Evolutionary conservation across 1,140 invertebrate genomes (phyloP).

Genomic region (Scaptomyza hsui): DNA sequence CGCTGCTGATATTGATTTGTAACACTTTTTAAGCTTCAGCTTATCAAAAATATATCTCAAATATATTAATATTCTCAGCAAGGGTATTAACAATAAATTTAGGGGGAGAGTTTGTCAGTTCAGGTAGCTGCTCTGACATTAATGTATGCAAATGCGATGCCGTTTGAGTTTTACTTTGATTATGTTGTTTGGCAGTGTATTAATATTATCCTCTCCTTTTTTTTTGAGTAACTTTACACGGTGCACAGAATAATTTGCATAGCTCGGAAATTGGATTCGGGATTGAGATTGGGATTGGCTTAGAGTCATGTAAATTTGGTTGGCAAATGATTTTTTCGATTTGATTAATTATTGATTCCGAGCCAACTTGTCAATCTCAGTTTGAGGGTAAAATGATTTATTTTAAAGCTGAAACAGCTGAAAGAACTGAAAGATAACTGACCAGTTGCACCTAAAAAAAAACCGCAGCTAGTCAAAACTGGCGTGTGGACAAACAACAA

Average conservation of each 20-base stretch:
- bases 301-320: conserved; percentile 44
- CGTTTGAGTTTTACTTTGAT: conserved; percentile 61
- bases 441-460: conserved; percentile 30
- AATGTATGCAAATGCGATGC: conserved; percentile 76
- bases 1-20: too few relatives aligned
- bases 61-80: background rate
- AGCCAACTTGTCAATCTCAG: too few relatives aligned
- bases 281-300: conserved; percentile 21
- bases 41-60: too few relatives aligned
- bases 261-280: conserved; percentile 16
- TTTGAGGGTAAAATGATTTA: conserved; percentile 53
- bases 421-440: background rate
- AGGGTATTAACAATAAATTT: conserved; percentile 3
- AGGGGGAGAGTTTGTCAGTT: conserved; percentile 6
- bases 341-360: conserved; percentile 83
- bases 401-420: conserved; percentile 24
- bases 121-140: conserved; percentile 42
- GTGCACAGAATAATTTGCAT: conserved; percentile 63
- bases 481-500: conserved; percentile 31
- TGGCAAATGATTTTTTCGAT: conserved; percentile 72
- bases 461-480: conserved; percentile 38
- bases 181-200: conserved; percentile 64
- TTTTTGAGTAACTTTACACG: conserved; percentile 69
- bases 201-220: conserved; percentile 72
- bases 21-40: too few relatives aligned